Base-by-base conservation (phyloP, 2,888 invertebrate genomes). In the Drosophila sordidula region DNA sequence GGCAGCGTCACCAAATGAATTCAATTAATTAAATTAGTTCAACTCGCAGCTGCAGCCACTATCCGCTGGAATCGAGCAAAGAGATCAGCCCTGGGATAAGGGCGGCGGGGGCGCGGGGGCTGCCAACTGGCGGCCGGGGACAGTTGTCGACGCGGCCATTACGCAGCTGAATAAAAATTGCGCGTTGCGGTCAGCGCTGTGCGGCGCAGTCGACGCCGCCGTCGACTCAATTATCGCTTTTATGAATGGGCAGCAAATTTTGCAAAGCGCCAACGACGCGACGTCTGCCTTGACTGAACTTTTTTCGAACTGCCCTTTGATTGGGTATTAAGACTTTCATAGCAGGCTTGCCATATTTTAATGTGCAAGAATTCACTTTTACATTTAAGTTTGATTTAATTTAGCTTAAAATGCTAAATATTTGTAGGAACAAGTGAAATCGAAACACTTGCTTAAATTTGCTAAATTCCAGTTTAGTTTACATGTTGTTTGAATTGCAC, bases 21-120 rank as follows among this genome's bases (percentile, higher is more conserved):
- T 89, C 84, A 87, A 87, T 86, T 89, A 86, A 86, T 86, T 86
- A 81, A 89, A 86, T 86, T 86, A 89, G 84, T 77, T 74, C 70
- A 69, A 75, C 81, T 75, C 66, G 70, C 84, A 73, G 57, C 68
- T 71, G 75, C 69, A 72, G 57, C 49, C 49, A 63, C 63, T 47
- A 47, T 49, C 51, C 61, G 32, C 46, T 51, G 29, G 32, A 12
- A 56, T 42, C 8, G 36, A 32, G 25, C 46, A 56, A 45, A 64
- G 42, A 25, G 42, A 57, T 51, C 44, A 36, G 22, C 25, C 25
- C 32, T 22, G 44, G 34, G n/a, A 52, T 32, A 56, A 41, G 26
- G 63, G 54, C n/a, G 32, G 9, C 4, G 26, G 16, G 9, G 44
- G 18, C 18, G 18, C 18, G 18, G 18, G 2, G 18, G 8, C 0